phyloP scores from a whole-genome alignment of 2,113 vertebrate species.

The Saccopteryx leptura region DNA sequence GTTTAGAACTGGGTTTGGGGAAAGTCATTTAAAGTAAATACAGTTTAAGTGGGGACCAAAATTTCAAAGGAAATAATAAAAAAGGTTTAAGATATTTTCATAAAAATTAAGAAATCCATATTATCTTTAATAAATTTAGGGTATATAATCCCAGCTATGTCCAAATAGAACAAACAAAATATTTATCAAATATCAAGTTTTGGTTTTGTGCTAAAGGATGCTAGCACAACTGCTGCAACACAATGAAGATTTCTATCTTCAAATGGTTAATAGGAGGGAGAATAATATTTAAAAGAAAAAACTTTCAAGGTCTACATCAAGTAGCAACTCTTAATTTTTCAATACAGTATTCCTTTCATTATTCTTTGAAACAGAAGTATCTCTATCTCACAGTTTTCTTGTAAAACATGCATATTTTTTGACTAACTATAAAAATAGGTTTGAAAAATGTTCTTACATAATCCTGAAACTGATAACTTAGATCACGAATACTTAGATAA shows the following conservation, averaged over 20 bases:
- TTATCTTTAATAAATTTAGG: constrained; percentile 42
- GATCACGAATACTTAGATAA: background rate
- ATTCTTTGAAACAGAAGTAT: background rate
- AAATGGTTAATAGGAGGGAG: background rate
- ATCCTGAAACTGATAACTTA: constrained; percentile 7
- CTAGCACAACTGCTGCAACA: background rate
- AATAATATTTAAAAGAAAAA: constrained; percentile 17
- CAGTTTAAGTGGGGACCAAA: background rate
- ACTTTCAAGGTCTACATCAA: background rate
- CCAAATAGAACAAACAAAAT: constrained; percentile 13
- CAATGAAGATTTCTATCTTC: background rate
- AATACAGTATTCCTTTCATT: constrained; percentile 28
- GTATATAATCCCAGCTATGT: background rate
- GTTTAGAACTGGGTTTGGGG: constrained; percentile 13
- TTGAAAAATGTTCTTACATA: background rate
- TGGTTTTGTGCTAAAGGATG: constrained; percentile 3
- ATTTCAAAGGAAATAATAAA: constrained; percentile 45
- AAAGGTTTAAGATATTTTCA: background rate
- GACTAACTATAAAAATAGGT: constrained; percentile 34
- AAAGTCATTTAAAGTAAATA: background rate
- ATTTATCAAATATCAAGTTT: background rate
- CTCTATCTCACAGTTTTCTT: background rate
- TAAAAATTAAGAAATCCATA: constrained; percentile 30
- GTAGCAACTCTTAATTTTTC: constrained; percentile 6
- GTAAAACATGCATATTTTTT: background rate